Evolutionary conservation across 2,888 invertebrate species (phyloP).

Genomic region (Tetheella fluctuosa): DNA sequence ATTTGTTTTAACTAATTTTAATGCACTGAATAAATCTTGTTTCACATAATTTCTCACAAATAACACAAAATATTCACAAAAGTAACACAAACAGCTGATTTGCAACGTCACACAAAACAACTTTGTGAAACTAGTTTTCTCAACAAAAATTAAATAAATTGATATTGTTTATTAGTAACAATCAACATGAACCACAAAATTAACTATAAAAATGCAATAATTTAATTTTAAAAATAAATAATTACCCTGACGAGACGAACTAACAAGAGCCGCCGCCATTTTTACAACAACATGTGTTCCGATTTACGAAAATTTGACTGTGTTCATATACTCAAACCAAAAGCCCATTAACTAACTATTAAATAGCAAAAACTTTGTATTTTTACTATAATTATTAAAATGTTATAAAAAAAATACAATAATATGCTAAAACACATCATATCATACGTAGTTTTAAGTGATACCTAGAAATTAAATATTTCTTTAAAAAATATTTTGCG

Average conservation of each 20-base stretch:
- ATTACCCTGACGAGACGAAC: slow-evolving; percentile 84
- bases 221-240: slow-evolving; percentile 54
- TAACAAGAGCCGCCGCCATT: slow-evolving; percentile 81
- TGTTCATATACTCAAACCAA: no score
- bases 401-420: no score
- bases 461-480: background rate
- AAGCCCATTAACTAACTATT: no score
- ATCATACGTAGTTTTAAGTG: background rate
- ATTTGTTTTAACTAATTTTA: background rate
- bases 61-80: slow-evolving; percentile 36
- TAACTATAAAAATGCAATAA: slow-evolving; percentile 11
- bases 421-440: no score
- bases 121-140: slow-evolving; percentile 30
- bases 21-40: background rate
- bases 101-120: slow-evolving; percentile 49
- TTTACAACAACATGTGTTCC: slow-evolving; percentile 59
- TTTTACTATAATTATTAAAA: no score
- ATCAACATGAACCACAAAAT: background rate
- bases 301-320: slow-evolving; percentile 21
- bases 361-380: no score
- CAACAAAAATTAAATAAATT: background rate
- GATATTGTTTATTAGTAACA: background rate
- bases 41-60: background rate
- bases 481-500: background rate
- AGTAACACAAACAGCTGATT: slow-evolving; percentile 68